Conservation (phyloP, 30 jellyfish, hydroid and myxozoan genomes). For the Mastigias papua region DNA sequence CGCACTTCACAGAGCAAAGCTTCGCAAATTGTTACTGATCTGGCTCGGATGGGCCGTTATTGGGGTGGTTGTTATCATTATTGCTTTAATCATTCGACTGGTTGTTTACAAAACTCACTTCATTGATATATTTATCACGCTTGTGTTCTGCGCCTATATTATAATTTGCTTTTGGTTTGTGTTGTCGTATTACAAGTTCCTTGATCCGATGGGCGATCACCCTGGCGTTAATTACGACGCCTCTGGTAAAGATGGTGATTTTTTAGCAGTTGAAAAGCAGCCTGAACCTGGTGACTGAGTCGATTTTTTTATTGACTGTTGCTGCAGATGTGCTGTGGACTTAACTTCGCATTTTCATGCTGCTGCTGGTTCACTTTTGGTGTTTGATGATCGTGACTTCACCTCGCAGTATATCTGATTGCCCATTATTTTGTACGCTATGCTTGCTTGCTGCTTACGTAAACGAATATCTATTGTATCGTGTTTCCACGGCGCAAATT, state of each 20-base stretch:
- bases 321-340: not conserved
- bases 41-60: not conserved
- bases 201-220: not conserved
- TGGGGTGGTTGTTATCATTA: not conserved
- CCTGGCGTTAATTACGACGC: not conserved
- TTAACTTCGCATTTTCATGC: too few relatives aligned
- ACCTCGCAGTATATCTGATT: too few relatives aligned
- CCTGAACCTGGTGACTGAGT: not conserved
- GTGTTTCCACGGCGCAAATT: too few relatives aligned
- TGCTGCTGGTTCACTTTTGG: too few relatives aligned
- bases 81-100: not conserved
- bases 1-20: not conserved
- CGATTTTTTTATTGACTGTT: not conserved
- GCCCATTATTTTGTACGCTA: too few relatives aligned
- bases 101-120: not conserved
- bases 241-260: not conserved
- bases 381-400: too few relatives aligned
- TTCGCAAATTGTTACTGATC: not conserved
- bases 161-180: slow-evolving; percentile 1
- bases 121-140: not conserved
- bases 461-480: too few relatives aligned
- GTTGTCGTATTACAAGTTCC: not conserved
- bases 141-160: not conserved
- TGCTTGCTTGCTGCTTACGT: too few relatives aligned
- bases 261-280: not conserved